These are phyloP conservation scores for Spodoptera litura DNA, from an alignment of 1,140 invertebrate genomes.

Conservation along the genomic window DNA sequence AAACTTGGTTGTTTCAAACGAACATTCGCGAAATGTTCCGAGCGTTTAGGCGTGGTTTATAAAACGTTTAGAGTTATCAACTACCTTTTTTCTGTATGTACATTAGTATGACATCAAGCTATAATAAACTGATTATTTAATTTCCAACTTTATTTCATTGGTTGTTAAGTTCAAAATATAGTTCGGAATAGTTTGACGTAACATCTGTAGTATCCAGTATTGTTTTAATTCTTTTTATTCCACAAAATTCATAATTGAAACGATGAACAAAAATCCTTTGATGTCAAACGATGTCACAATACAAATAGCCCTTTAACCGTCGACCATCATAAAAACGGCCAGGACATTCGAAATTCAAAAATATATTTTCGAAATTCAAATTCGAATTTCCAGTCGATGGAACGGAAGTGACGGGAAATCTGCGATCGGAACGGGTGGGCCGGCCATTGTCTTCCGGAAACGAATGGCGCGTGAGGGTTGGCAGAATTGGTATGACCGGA, in stretches of 20 bases:
- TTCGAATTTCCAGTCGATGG: slow-evolving; percentile 30
- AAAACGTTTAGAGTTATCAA: neutral
- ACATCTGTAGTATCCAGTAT: neutral
- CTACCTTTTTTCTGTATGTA: too few species aligned
- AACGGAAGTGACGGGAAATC: slow-evolving; percentile 57
- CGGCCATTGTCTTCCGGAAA: slow-evolving; percentile 79
- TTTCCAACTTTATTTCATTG: too few species aligned
- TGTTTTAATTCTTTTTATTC: too few species aligned
- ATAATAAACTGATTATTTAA: too few species aligned
- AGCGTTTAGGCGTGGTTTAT: slow-evolving; percentile 23
- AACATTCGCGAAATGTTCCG: slow-evolving; percentile 3
- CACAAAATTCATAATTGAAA: neutral
- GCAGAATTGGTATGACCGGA: slow-evolving; percentile 63
- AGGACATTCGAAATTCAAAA: slow-evolving; percentile 22
- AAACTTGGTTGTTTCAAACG: slow-evolving; percentile 40
- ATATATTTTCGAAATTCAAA: slow-evolving; percentile 47
- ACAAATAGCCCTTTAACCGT: slow-evolving; percentile 32
- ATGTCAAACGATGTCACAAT: neutral
- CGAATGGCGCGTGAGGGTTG: slow-evolving; percentile 64
- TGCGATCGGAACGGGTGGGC: slow-evolving; percentile 71
- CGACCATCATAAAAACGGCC: slow-evolving; percentile 12
- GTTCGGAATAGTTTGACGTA: too few species aligned
- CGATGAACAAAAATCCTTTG: slow-evolving; percentile 13
- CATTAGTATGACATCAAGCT: too few species aligned
- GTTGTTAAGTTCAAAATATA: too few species aligned